These are phyloP conservation scores for Gambusia holbrooki DNA, from an alignment of 2,113 vertebrate genomes.

Conservation along the genomic window DNA sequence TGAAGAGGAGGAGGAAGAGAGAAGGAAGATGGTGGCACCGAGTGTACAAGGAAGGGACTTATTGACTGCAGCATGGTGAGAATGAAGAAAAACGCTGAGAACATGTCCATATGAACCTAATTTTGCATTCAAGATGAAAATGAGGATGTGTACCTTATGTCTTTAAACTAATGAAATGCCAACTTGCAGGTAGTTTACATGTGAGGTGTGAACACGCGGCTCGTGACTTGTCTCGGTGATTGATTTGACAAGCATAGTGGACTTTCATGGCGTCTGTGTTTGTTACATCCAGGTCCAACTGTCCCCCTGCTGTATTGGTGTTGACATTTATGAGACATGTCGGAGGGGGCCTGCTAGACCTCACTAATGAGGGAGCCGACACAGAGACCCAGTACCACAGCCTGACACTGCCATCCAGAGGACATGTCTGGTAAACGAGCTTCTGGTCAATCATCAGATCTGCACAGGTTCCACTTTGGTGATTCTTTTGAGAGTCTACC, in stretches of 20 bases:
- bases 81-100: slow-evolving; percentile 32
- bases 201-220: slow-evolving; percentile 89
- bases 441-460: slow-evolving; percentile 29
- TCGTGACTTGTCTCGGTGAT: slow-evolving; percentile 85
- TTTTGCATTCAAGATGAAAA: slow-evolving; percentile 49
- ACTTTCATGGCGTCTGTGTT: slow-evolving; percentile 94
- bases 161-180: slow-evolving; percentile 54
- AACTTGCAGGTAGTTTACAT: slow-evolving; percentile 74
- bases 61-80: slow-evolving; percentile 60
- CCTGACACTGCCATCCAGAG: slow-evolving; percentile 95
- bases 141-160: slow-evolving; percentile 54
- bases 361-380: slow-evolving; percentile 87
- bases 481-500: slow-evolving; percentile 19
- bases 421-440: slow-evolving; percentile 48
- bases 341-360: slow-evolving; percentile 89
- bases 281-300: slow-evolving; percentile 93
- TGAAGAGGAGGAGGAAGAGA: slow-evolving; percentile 34
- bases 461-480: slow-evolving; percentile 38
- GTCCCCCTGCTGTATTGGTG: slow-evolving; percentile 94
- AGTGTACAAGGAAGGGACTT: slow-evolving; percentile 25
- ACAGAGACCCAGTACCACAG: slow-evolving; percentile 72
- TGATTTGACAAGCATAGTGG: slow-evolving; percentile 94
- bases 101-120: background rate
- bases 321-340: slow-evolving; percentile 98
- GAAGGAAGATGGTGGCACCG: slow-evolving; percentile 17